These are phyloP conservation scores for Calosoma granatense DNA, from an alignment of 1,140 invertebrate genomes.

Conservation along the genomic window DNA sequence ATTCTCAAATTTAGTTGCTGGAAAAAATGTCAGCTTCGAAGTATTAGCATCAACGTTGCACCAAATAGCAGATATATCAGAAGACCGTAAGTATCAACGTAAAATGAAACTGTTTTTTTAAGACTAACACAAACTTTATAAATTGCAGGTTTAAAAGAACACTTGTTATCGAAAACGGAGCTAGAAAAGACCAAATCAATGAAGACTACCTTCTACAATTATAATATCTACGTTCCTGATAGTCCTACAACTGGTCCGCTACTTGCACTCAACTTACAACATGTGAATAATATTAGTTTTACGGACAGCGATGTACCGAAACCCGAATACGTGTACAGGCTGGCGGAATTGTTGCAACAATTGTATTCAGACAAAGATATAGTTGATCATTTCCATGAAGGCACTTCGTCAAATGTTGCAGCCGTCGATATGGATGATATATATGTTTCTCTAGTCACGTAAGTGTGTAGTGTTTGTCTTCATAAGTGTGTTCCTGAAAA, in stretches of 20 bases:
- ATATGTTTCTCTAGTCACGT: conserved; percentile 62
- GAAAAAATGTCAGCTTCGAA: conserved; percentile 34
- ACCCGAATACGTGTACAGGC: conserved; percentile 22
- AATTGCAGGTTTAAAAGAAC: conserved; percentile 13
- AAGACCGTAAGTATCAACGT: conserved; percentile 32
- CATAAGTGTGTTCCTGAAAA: neutral
- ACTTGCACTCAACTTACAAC: conserved; percentile 22
- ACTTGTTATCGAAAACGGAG: conserved; percentile 16
- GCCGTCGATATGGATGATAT: conserved; percentile 55
- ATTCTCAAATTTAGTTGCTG: conserved; percentile 35
- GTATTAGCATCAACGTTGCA: conserved; percentile 38
- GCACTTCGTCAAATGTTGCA: conserved; percentile 47
- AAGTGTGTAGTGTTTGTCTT: conserved; percentile 30
- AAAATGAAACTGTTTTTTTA: too few species aligned
- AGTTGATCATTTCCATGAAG: conserved; percentile 28
- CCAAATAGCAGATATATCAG: conserved; percentile 36
- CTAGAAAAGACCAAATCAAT: conserved; percentile 23
- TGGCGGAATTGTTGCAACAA: conserved; percentile 23
- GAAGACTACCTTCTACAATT: conserved; percentile 26
- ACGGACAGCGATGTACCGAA: conserved; percentile 19
- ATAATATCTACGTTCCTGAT: conserved; percentile 28
- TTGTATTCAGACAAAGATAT: conserved; percentile 29
- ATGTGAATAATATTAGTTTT: conserved; percentile 28
- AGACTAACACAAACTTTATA: too few species aligned
- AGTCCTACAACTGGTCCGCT: conserved; percentile 26